Percentiles rank a stretch among this genome's conserved stretches.
Conservation (phyloP, 2,113 vertebrate genomes). For the Ageneiosus marmoratus region DNA sequence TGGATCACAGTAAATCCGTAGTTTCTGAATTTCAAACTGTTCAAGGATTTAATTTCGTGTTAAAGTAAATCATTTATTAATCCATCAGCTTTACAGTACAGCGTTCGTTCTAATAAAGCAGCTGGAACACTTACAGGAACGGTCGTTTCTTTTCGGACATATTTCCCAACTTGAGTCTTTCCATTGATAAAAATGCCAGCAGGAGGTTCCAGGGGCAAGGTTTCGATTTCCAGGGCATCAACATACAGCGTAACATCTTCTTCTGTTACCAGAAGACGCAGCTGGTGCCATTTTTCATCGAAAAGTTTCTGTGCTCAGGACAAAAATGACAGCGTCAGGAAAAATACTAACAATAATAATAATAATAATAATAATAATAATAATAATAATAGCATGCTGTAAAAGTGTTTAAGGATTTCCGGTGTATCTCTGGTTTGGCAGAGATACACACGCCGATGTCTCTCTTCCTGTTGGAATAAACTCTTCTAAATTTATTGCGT, state of each 20-base stretch:
- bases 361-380: no score
- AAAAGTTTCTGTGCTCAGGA: slow-evolving; percentile 76
- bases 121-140: slow-evolving; percentile 81
- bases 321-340: slow-evolving; percentile 4
- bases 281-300: slow-evolving; percentile 94
- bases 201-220: slow-evolving; percentile 79
- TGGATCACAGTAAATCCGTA: slow-evolving; percentile 95
- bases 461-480: neutral
- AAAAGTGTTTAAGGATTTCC: neutral
- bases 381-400: no score
- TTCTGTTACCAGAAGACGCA: slow-evolving; percentile 91
- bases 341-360: neutral
- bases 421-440: neutral
- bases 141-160: slow-evolving; percentile 89
- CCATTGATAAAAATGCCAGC: slow-evolving; percentile 94
- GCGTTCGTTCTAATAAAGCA: no score
- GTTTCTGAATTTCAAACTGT: slow-evolving; percentile 94
- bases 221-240: slow-evolving; percentile 87
- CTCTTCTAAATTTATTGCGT: neutral
- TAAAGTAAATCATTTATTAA: neutral
- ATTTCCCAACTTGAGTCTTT: slow-evolving; percentile 94
- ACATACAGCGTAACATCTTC: slow-evolving; percentile 87
- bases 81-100: no score
- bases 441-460: neutral
- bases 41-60: slow-evolving; percentile 55